Conservation (phyloP, 2,113 vertebrate genomes). For the Phrynosoma platyrhinos region DNA sequence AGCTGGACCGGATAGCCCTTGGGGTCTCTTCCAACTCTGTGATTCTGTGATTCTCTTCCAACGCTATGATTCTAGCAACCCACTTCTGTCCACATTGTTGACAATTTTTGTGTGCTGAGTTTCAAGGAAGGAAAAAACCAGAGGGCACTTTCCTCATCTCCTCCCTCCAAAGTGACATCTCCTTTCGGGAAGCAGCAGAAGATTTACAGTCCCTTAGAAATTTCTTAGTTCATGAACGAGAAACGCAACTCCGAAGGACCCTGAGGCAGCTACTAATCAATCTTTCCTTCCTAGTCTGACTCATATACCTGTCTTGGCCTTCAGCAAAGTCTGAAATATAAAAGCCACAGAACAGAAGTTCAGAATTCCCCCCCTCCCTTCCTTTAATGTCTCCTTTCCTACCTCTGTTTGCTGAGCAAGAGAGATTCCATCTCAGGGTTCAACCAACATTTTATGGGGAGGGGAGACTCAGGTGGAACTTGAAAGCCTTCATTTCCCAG, state of each 20-base stretch:
- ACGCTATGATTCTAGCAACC: too few species aligned
- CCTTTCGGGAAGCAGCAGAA: slow-evolving; percentile 65
- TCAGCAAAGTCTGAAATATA: slow-evolving; percentile 64
- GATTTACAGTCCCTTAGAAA: slow-evolving; percentile 70
- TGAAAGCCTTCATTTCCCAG: neutral
- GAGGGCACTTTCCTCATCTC: neutral
- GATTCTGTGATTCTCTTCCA: too few species aligned
- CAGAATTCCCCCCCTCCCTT: slow-evolving; percentile 45
- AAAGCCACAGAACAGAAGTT: slow-evolving; percentile 25
- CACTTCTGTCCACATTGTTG: slow-evolving; percentile 18
- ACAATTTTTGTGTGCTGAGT: slow-evolving; percentile 64
- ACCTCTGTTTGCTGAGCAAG: too few species aligned
- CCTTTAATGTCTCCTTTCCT: neutral
- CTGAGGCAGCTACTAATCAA: slow-evolving; percentile 62
- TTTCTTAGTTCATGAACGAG: slow-evolving; percentile 66
- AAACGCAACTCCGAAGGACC: slow-evolving; percentile 66
- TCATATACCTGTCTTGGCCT: slow-evolving; percentile 61
- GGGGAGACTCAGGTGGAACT: neutral
- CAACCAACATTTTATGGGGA: too few species aligned
- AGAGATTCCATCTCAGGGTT: neutral
- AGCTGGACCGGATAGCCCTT: too few species aligned
- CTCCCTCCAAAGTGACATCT: slow-evolving; percentile 47
- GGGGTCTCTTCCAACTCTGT: too few species aligned
- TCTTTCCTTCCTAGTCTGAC: slow-evolving; percentile 70
- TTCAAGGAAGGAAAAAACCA: slow-evolving; percentile 32